Evolutionary conservation across 2,113 vertebrate genomes (phyloP), one percentile per base, ranked within the genome.

Genomic region (Zosterops lateralis): DNA sequence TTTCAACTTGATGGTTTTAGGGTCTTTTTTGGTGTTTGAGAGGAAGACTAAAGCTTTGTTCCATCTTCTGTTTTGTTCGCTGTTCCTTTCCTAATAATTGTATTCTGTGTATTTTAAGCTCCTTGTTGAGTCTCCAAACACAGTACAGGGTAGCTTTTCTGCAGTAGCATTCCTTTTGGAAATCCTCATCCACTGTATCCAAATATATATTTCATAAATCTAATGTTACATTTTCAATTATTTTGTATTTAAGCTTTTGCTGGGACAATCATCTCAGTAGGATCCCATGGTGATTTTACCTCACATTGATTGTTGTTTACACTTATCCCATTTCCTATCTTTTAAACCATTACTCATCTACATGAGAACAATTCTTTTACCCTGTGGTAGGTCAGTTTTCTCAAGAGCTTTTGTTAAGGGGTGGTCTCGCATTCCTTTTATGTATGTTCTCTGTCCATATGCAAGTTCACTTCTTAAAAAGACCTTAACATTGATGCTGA

Each of bases 301-400:
- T 92, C 22, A 34, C 24, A 54, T 5, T 45, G 31, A 8, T 31
- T 22, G 5, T 40, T 76, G 12, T 45, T 82, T 85, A 25, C 19
- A 32, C 7, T 54, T 73, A 57, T 0, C 24, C 12, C 0, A 3
- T 73, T 90, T 83, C 15, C 17, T 85, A 0, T 45, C 19, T 80
- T 65, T 83, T 57, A 79, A 84, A 20, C 25, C 12, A 20, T 75
- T 83, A 22, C 20, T 80, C 8, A 38, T 62, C 22, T 58, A 12
- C 5, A 4, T 14, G 9, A 73, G 14, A 76, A 48, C 6, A 34
- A 31, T 61, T 61, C 21, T 67, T 26, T 76, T 80, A 42, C 11
- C 7, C 14, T 76, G 4, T 54, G 17, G 9, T 50, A 73, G 25
- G 12, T 65, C 53, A 58, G 15, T 83, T 92, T 92, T 50, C 53